Conservation (phyloP, 1,140 invertebrate species). For the Bathynomus jamesi region DNA sequence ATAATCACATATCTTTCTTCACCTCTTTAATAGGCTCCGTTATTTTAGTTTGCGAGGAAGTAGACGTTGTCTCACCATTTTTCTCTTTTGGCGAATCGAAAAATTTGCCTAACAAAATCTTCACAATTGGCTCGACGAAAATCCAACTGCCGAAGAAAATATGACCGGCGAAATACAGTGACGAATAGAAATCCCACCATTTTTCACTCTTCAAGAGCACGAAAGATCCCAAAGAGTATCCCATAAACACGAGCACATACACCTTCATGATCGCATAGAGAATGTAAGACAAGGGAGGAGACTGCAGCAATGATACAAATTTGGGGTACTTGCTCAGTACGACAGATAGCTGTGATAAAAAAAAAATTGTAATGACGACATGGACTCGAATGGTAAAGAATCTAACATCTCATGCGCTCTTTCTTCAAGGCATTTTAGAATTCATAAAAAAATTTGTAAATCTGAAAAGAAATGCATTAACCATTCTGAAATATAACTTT, state of each 20-base stretch:
- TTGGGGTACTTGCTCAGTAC: slow-evolving; percentile 40
- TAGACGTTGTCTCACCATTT: too few species aligned
- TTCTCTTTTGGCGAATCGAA: neutral
- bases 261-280: slow-evolving; percentile 56
- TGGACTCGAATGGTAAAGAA: too few species aligned
- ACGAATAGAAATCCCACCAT: slow-evolving; percentile 52
- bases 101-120: slow-evolving; percentile 22
- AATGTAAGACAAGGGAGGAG: slow-evolving; percentile 40
- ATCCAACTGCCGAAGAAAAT: slow-evolving; percentile 56
- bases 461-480: too few species aligned
- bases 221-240: slow-evolving; percentile 75
- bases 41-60: too few species aligned
- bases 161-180: slow-evolving; percentile 57
- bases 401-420: too few species aligned
- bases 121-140: slow-evolving; percentile 43
- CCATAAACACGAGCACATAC: slow-evolving; percentile 72
- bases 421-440: too few species aligned
- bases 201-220: slow-evolving; percentile 53
- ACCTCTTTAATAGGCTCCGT: too few species aligned
- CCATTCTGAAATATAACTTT: too few species aligned
- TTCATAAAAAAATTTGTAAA: too few species aligned
- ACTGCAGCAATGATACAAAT: slow-evolving; percentile 34
- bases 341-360: slow-evolving; percentile 43
- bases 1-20: too few species aligned
- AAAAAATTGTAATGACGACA: slow-evolving; percentile 3